Percentiles rank a stretch among this genome's conserved stretches.
Evolutionary conservation across 2,888 invertebrate genomes (phyloP).

Genomic region (Synergus umbraculus): DNA sequence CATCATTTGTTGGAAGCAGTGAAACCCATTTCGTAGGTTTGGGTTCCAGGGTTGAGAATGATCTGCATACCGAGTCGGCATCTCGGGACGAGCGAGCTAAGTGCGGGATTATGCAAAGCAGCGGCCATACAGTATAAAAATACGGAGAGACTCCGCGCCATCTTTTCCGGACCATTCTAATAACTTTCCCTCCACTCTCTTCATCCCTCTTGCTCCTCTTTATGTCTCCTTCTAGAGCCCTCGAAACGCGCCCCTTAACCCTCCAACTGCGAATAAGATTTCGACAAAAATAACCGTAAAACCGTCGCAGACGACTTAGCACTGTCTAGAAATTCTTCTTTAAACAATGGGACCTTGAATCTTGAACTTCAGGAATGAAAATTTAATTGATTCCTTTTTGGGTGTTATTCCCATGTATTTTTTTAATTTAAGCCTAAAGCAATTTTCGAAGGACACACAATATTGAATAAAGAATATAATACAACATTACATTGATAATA

Average conservation of each 20-base stretch:
- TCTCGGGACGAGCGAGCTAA: conserved; percentile 77
- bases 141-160: conserved; percentile 78
- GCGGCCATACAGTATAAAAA: conserved; percentile 78
- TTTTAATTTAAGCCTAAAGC: not conserved
- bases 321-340: not conserved
- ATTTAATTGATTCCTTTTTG: not conserved
- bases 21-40: conserved; percentile 68
- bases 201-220: conserved; percentile 50
- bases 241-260: not conserved
- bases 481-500: no score
- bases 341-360: not conserved
- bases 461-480: no score
- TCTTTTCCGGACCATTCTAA: conserved; percentile 78
- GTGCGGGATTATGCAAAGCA: conserved; percentile 78
- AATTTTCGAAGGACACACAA: not conserved
- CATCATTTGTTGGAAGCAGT: conserved; percentile 71
- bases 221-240: conserved; percentile 53
- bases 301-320: not conserved
- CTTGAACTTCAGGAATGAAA: not conserved
- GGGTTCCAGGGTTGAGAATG: conserved; percentile 62
- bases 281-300: conserved; percentile 25
- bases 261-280: conserved; percentile 19
- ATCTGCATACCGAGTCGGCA: conserved; percentile 74
- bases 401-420: not conserved
- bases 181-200: conserved; percentile 73